These are phyloP conservation scores for Drosophila anceps DNA, from an alignment of 2,888 invertebrate species.

Conservation along the genomic window DNA sequence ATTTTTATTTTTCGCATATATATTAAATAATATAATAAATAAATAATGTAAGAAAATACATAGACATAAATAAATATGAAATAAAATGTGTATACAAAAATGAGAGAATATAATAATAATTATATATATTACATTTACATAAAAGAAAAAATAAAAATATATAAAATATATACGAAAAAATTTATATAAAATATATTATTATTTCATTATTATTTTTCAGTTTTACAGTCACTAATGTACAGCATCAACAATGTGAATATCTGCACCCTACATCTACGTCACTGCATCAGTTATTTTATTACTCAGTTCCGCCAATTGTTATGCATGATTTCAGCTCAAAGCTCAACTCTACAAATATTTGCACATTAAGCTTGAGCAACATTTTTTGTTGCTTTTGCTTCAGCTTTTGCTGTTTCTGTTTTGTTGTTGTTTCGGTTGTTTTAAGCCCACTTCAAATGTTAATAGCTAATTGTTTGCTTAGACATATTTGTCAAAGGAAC, in stretches of 20 bases:
- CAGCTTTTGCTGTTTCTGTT: conserved; percentile 13
- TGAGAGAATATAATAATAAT: too few species aligned
- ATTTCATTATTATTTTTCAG: too few species aligned
- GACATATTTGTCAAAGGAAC: conserved; percentile 60
- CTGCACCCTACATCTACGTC: conserved; percentile 5
- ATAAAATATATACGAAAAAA: too few species aligned
- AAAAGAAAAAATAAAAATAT: too few species aligned
- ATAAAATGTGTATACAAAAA: too few species aligned
- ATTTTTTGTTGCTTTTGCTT: conserved; percentile 31
- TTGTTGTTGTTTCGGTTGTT: conserved; percentile 43
- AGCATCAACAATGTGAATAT: background rate
- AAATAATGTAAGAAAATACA: too few species aligned
- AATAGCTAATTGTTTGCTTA: conserved; percentile 77
- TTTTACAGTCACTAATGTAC: background rate
- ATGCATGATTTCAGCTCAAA: conserved; percentile 41
- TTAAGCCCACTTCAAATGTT: conserved; percentile 59
- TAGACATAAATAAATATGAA: too few species aligned
- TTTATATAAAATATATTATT: too few species aligned
- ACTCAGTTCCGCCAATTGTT: conserved; percentile 43
- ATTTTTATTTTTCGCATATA: too few species aligned
- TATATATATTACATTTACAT: too few species aligned
- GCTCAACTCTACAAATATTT: conserved; percentile 63
- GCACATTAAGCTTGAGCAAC: conserved; percentile 62
- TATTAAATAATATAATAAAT: too few species aligned
- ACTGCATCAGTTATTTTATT: conserved; percentile 18